A percentile compares a stretch with the other conserved stretches of the same genome.
These are phyloP conservation scores for Vidua macroura DNA, from an alignment of 2,113 vertebrate genomes.

Conservation along the genomic window DNA sequence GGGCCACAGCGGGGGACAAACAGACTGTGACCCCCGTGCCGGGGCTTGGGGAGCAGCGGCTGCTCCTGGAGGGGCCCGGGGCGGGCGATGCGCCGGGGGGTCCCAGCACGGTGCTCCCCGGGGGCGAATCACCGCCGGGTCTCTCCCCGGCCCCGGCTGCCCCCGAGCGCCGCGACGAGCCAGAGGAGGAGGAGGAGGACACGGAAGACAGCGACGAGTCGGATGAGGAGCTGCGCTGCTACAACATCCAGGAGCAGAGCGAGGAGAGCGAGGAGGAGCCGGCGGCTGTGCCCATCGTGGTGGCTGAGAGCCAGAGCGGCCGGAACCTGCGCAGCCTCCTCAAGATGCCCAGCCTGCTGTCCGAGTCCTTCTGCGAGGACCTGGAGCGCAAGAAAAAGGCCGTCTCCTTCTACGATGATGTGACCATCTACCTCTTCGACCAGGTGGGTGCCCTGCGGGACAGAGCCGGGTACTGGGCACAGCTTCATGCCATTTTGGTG, in stretches of 20 bases:
- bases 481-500: rapidly evolving
- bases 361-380: slow-evolving; percentile 84
- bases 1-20: rapidly evolving
- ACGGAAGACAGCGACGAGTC: slow-evolving; percentile 91
- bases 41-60: not conserved
- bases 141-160: not conserved
- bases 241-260: slow-evolving; percentile 86
- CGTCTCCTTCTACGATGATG: slow-evolving; percentile 95
- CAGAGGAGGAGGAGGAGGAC: slow-evolving; percentile 82
- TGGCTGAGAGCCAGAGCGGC: slow-evolving; percentile 86
- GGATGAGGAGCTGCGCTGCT: slow-evolving; percentile 86
- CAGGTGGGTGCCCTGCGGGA: slow-evolving; percentile 74
- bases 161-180: slow-evolving; percentile 67
- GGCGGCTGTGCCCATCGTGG: slow-evolving; percentile 83
- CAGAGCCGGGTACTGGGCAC: rapidly evolving
- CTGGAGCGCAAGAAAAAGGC: slow-evolving; percentile 94
- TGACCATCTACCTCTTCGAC: slow-evolving; percentile 98
- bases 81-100: not conserved
- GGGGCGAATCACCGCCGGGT: not conserved
- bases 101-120: not conserved
- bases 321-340: slow-evolving; percentile 90
- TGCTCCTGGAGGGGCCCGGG: not conserved
- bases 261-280: slow-evolving; percentile 94
- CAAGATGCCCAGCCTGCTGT: slow-evolving; percentile 87
- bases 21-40: not conserved